Base-by-base conservation (phyloP, 2,888 invertebrate species). In the Tenthredo scrophulariae region DNA sequence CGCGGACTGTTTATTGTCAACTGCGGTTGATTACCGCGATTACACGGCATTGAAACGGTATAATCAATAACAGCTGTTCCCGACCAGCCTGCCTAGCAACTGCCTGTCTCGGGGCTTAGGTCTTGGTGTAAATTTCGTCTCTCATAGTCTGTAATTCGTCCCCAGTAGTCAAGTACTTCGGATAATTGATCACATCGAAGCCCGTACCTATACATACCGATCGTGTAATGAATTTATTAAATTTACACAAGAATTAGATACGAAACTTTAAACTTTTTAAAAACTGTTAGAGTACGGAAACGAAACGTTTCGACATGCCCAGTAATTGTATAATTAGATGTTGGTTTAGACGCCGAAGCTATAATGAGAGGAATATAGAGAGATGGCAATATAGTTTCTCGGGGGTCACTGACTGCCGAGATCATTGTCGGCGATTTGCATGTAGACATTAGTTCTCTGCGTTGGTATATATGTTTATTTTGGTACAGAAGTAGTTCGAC, bases 21-120 rank as follows among this genome's bases (percentile, higher is more conserved):
- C 74, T 43, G 10, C 26, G 13, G 22, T 4, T 22, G 43, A 74
- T 74, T 74, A 77, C 77, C 10, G 29, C 54, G 77, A 77, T 77
- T 77, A 77, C 77, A 77, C 67, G 67, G 77, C 77, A 77, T 50
- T 77, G 77, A 29, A 54, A 62, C 40, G n/a, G 37, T 40, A 7
- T 80, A 62, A 80, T 80, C 80, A 62, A 80, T 80, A 80, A 62
- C 80, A 62, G 80, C 80, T 80, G 80, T 58, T 62, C 58, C 9
- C 40, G 80, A 26, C 40, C n/a, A 62, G 58, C 37, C 80, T 62
- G 80, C 80, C 80, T 80, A 80, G 80, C 80, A 80, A 80, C 80
- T 80, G 80, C 80, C 72, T 72, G 40, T 40, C 10, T n/a, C 10
- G 22, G 62, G 62, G 26, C 26, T 26, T 62, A 2, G 22, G 62